phyloP scores from a whole-genome alignment of 1,140 invertebrate species.

The Heterodera schachtii region DNA sequence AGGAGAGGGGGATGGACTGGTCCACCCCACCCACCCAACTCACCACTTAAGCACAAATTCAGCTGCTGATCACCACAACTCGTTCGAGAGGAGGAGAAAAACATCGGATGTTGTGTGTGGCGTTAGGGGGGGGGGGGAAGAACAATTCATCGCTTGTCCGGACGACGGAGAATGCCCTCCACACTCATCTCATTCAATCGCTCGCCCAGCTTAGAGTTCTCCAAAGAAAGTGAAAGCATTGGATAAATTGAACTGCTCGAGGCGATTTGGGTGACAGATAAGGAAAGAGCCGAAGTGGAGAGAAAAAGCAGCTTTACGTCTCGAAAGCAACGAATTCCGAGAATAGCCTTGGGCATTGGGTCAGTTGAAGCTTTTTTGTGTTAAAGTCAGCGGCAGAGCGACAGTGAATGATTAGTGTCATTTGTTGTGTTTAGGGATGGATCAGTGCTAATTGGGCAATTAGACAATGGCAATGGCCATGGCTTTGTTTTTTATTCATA shows the following conservation, averaged over 20 bases:
- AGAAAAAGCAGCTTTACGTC: neutral
- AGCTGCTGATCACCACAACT: neutral
- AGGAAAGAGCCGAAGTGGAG: neutral
- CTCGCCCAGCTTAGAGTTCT: neutral
- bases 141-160: neutral
- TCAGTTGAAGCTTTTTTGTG: neutral
- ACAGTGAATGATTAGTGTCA: no score
- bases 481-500: no score
- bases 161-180: neutral
- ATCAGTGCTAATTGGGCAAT: no score
- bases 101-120: neutral
- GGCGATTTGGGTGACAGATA: neutral
- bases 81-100: neutral
- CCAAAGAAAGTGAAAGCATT: neutral
- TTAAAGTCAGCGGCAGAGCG: no score
- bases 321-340: neutral
- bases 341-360: neutral
- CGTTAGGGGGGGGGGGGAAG: neutral
- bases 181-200: neutral
- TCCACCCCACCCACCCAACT: neutral
- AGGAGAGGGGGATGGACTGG: neutral
- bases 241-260: neutral
- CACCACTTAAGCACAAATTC: slow-evolving; percentile 1
- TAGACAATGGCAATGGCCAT: no score
- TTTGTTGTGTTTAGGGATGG: no score